A percentile compares a stretch with the other conserved stretches of the same genome.
These are phyloP conservation scores for Ceramica pisi DNA, from an alignment of 2,888 invertebrate genomes.

Conservation along the genomic window DNA sequence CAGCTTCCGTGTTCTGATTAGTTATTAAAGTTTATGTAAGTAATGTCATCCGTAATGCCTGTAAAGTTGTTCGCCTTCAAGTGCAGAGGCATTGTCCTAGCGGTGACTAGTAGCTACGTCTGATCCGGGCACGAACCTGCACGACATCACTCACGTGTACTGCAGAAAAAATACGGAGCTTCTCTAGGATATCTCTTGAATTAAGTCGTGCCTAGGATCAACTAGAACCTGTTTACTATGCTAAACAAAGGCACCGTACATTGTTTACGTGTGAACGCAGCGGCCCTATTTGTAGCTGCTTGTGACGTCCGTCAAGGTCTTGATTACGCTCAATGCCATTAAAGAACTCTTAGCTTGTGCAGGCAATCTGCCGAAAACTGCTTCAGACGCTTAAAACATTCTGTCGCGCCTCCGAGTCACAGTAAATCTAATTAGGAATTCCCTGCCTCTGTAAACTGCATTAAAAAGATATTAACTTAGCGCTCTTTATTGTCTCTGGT, in stretches of 20 bases:
- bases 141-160: conserved; percentile 66
- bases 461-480: conserved; percentile 73
- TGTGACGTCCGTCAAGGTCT: conserved; percentile 80
- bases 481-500: conserved; percentile 73
- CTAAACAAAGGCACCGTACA: conserved; percentile 69
- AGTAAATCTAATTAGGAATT: conserved; percentile 70
- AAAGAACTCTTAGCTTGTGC: conserved; percentile 40
- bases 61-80: conserved; percentile 64
- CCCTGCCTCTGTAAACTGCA: conserved; percentile 72
- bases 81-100: conserved; percentile 68
- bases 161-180: conserved; percentile 77
- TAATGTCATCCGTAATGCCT: conserved; percentile 26
- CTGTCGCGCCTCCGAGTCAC: conserved; percentile 28
- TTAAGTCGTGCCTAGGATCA: conserved; percentile 68
- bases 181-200: conserved; percentile 81
- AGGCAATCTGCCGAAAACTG: conserved; percentile 15
- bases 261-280: conserved; percentile 83
- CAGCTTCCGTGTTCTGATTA: conserved; percentile 15
- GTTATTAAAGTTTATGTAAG: conserved; percentile 31
- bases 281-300: conserved; percentile 69
- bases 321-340: conserved; percentile 75
- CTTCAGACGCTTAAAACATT: conserved; percentile 19
- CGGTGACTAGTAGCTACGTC: conserved; percentile 31
- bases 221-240: conserved; percentile 76
- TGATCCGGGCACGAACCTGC: conserved; percentile 67